A percentile compares a stretch with the other conserved stretches of the same genome.
Conservation (phyloP, 1,140 invertebrate species). For the Cyclargus thomasi region DNA sequence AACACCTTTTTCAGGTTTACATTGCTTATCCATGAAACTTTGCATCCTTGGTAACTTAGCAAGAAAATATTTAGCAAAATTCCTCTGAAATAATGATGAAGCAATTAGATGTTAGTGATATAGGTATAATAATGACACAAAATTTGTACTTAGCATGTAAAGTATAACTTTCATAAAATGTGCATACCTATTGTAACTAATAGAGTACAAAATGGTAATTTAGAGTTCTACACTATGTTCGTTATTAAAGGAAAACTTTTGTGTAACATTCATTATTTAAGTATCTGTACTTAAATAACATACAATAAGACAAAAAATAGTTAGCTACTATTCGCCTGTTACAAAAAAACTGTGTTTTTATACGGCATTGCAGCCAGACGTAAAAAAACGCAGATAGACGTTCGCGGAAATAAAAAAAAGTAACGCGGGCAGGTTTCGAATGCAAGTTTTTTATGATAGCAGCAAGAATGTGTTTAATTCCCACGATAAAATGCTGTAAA, state of each 20-base stretch:
- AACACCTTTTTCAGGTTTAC: too few relatives aligned
- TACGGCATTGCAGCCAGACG: slow-evolving; percentile 59
- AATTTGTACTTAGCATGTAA: too few relatives aligned
- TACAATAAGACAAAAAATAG: slow-evolving; percentile 12
- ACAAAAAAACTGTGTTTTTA: slow-evolving; percentile 64
- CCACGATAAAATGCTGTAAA: background rate
- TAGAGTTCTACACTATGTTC: background rate
- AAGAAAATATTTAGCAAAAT: too few relatives aligned
- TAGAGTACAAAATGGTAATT: background rate
- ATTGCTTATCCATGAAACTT: too few relatives aligned
- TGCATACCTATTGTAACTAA: too few relatives aligned
- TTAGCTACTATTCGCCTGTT: slow-evolving; percentile 4
- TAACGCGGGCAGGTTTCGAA: slow-evolving; percentile 69
- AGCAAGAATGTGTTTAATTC: slow-evolving; percentile 34
- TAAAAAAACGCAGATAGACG: slow-evolving; percentile 63
- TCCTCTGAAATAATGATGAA: too few relatives aligned
- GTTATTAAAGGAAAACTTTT: background rate
- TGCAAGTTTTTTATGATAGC: slow-evolving; percentile 57
- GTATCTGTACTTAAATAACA: slow-evolving; percentile 3
- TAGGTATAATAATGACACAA: too few relatives aligned
- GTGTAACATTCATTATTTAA: background rate
- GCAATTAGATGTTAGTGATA: too few relatives aligned
- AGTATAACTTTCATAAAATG: too few relatives aligned
- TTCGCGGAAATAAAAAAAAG: slow-evolving; percentile 62
- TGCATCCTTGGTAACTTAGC: too few relatives aligned